Conservation (phyloP, 2,113 vertebrate species). For the Cathartes aura region DNA sequence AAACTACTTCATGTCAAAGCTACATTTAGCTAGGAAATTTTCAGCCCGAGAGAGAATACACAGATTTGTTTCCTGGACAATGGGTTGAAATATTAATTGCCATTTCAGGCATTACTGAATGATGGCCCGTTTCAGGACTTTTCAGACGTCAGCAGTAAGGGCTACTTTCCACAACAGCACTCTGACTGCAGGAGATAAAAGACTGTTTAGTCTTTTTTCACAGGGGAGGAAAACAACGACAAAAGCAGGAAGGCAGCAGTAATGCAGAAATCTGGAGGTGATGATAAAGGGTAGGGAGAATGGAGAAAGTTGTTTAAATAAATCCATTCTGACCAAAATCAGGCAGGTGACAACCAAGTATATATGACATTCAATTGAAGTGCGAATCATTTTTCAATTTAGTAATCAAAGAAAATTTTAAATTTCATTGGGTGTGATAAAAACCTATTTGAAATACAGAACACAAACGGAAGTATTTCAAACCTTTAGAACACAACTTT, state of each 20-base stretch:
- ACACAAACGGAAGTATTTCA: not conserved
- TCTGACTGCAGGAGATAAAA: slow-evolving; percentile 52
- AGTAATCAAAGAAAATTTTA: not conserved
- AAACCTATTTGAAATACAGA: not conserved
- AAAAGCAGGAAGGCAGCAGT: slow-evolving; percentile 59
- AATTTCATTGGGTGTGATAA: not conserved
- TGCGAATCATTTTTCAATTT: not conserved
- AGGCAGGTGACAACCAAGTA: not conserved
- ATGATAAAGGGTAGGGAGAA: slow-evolving; percentile 15
- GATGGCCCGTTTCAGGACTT: not conserved
- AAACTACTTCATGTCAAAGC: not conserved
- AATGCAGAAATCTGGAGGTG: slow-evolving; percentile 31
- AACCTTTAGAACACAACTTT: not conserved
- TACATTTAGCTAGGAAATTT: not conserved
- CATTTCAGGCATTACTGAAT: slow-evolving; percentile 20
- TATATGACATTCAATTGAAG: not conserved
- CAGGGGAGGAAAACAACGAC: slow-evolving; percentile 29
- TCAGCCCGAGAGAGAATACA: not conserved
- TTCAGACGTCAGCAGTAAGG: slow-evolving; percentile 14
- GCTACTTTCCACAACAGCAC: slow-evolving; percentile 34
- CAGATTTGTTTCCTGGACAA: not conserved
- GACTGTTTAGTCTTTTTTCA: slow-evolving; percentile 19
- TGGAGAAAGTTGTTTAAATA: slow-evolving; percentile 20
- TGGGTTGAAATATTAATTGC: not conserved
- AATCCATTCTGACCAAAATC: not conserved